Percentiles rank a stretch among this genome's conserved stretches.
phyloP scores from a whole-genome alignment of 2,888 invertebrate genomes.

The Crematogaster levior region DNA sequence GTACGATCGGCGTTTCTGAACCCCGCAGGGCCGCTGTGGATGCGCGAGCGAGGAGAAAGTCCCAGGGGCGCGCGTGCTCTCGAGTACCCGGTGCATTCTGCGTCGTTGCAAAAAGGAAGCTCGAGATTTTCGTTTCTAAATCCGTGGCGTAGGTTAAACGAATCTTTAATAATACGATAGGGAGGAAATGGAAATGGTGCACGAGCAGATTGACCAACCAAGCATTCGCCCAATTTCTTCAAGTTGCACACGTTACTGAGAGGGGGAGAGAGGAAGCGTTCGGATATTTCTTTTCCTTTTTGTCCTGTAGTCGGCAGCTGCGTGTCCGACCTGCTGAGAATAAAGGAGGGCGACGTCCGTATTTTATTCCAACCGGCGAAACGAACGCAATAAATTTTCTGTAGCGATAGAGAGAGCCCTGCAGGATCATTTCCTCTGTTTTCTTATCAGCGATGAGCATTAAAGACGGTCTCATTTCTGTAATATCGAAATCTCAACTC shows the following conservation, averaged over 20 bases:
- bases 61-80: constrained; percentile 32
- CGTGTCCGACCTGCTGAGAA: not conserved
- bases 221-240: not conserved
- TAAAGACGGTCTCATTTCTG: constrained; percentile 3
- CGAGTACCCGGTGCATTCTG: not conserved
- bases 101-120: not conserved
- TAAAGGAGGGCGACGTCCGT: not conserved
- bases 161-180: not conserved
- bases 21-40: not conserved
- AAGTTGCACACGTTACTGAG: not conserved
- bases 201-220: not conserved
- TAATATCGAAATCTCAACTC: not conserved
- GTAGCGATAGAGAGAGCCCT: too few species aligned
- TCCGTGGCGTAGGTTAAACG: not conserved
- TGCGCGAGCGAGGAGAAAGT: constrained; percentile 38
- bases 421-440: not conserved
- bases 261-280: not conserved
- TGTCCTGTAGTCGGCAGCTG: constrained; percentile 14
- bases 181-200: not conserved
- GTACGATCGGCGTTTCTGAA: not conserved
- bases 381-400: constrained; percentile 5
- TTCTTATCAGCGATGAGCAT: constrained; percentile 4
- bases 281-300: not conserved
- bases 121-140: constrained; percentile 9
- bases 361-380: not conserved